phyloP scores from a whole-genome alignment of 2,113 vertebrate species.

The Carollia perspicillata region DNA sequence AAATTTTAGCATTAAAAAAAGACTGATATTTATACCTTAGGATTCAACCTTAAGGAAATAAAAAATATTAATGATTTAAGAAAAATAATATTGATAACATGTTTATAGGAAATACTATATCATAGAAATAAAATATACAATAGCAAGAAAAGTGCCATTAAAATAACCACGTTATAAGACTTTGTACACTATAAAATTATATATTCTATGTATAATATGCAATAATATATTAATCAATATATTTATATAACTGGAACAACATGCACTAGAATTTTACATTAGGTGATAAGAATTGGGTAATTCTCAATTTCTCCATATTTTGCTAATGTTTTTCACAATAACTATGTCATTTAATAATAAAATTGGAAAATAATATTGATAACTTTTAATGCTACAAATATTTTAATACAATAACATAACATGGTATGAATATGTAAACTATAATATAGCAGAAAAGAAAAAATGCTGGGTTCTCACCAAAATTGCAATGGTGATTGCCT shows the following conservation, averaged over 20 bases:
- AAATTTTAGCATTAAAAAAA: background rate
- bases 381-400: background rate
- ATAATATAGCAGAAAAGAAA: background rate
- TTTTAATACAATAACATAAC: background rate
- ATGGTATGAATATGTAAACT: background rate
- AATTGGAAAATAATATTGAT: background rate
- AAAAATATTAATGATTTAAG: background rate
- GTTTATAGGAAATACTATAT: background rate
- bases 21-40: background rate
- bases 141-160: background rate
- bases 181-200: background rate
- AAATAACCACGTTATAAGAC: background rate
- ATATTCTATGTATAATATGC: background rate
- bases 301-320: background rate
- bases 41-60: background rate
- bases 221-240: background rate
- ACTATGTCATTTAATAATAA: background rate
- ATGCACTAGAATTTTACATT: background rate
- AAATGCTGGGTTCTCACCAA: background rate
- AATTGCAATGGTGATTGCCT: background rate
- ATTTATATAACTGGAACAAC: background rate
- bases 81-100: background rate
- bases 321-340: background rate
- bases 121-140: background rate
- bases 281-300: background rate